A percentile compares a stretch with the other conserved stretches of the same genome.
Evolutionary conservation across 2,797 vertebrate species (phyloP).

Genomic region (Uromys caudimaculatus): DNA sequence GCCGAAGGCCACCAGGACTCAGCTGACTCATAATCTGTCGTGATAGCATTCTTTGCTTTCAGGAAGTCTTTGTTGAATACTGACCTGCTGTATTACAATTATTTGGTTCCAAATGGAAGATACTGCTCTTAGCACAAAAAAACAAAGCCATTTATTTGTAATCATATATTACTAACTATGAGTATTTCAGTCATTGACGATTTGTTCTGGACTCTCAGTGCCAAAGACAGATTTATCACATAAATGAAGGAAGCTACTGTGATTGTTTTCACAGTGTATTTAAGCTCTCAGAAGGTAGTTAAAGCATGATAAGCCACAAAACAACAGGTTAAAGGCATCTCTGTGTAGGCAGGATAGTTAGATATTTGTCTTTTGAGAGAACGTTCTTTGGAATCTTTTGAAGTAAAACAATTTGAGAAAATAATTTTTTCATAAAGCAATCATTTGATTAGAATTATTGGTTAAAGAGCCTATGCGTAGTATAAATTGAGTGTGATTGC

Average conservation of each 20-base stretch:
- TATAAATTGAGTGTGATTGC: conserved; percentile 11
- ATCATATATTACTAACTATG: conserved; percentile 73
- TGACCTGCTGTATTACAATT: conserved; percentile 72
- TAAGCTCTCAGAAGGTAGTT: conserved; percentile 65
- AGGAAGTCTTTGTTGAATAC: conserved; percentile 81
- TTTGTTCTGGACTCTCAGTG: conserved; percentile 56
- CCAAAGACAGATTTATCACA: conserved; percentile 70
- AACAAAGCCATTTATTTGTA: conserved; percentile 82
- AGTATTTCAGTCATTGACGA: conserved; percentile 69
- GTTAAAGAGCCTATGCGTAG: conserved; percentile 34
- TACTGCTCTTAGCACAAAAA: conserved; percentile 82
- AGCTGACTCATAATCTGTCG: conserved; percentile 36
- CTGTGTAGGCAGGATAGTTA: not conserved
- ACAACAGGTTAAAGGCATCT: conserved; percentile 41
- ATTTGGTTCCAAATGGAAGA: conserved; percentile 82
- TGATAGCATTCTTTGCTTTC: conserved; percentile 75
- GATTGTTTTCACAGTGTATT: conserved; percentile 38
- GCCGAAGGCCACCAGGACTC: conserved; percentile 22
- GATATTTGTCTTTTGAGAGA: conserved; percentile 36
- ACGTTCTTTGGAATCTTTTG: not conserved
- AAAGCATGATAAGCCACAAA: conserved; percentile 27
- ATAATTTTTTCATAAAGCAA: conserved; percentile 63
- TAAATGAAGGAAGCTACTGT: conserved; percentile 59
- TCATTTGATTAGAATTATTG: conserved; percentile 65
- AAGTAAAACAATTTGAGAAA: conserved; percentile 40